Conservation (phyloP, 2,888 invertebrate species). For the Archips crataeganus region DNA sequence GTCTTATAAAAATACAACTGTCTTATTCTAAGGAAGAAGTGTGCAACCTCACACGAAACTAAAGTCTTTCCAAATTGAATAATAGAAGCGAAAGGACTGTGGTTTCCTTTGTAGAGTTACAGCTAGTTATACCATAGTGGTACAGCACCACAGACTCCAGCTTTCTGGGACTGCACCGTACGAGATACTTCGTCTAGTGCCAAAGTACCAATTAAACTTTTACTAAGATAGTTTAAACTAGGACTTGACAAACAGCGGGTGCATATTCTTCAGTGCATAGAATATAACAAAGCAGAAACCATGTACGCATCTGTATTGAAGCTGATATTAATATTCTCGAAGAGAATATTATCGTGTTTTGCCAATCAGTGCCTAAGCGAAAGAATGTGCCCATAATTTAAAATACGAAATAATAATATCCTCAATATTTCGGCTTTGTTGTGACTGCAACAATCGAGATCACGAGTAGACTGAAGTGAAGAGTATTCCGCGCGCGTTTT, state of each 20-base stretch:
- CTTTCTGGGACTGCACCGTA: slow-evolving; percentile 18
- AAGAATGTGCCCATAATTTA: too few species aligned
- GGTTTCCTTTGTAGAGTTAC: slow-evolving; percentile 17
- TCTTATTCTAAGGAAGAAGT: background rate
- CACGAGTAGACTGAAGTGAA: too few species aligned
- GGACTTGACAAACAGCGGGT: background rate
- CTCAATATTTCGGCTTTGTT: too few species aligned
- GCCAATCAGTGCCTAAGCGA: too few species aligned
- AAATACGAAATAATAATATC: too few species aligned
- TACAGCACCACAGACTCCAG: background rate
- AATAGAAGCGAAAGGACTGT: slow-evolving; percentile 7
- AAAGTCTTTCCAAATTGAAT: background rate
- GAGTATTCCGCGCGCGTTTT: too few species aligned
- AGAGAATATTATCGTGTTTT: too few species aligned
- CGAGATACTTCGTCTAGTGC: slow-evolving; percentile 17
- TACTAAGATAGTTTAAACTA: background rate
- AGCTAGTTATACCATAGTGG: slow-evolving; percentile 21
- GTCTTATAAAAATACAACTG: background rate
- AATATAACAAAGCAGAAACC: too few species aligned
- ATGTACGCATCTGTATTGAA: too few species aligned
- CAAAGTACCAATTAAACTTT: slow-evolving; percentile 32
- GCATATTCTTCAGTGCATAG: background rate
- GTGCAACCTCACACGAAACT: background rate
- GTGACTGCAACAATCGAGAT: too few species aligned
- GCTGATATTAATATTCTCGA: too few species aligned